Evolutionary conservation across 1,140 invertebrate genomes (phyloP).

Genomic region (Bombus terrestris): DNA sequence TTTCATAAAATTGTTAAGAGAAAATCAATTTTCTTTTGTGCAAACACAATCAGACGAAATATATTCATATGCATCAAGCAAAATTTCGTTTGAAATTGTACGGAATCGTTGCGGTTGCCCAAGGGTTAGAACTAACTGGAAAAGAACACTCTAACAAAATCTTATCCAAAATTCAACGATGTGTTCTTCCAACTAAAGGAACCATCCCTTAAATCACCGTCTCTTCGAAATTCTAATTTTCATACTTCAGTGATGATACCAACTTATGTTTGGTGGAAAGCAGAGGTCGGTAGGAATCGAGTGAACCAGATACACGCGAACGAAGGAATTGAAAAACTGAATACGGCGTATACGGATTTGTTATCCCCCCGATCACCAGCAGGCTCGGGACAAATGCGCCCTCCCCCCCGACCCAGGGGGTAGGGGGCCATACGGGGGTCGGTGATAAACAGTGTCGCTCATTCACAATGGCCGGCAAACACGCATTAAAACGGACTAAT

Average conservation of each 20-base stretch:
- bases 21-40: too few relatives aligned
- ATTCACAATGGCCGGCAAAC: constrained; percentile 82
- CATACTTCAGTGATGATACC: too few relatives aligned
- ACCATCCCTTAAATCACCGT: neutral
- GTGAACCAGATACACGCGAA: constrained; percentile 23
- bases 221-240: too few relatives aligned
- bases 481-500: constrained; percentile 83
- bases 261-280: too few relatives aligned
- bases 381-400: constrained; percentile 78
- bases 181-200: neutral
- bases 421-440: constrained; percentile 77
- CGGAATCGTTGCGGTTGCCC: too few relatives aligned
- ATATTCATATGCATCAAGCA: too few relatives aligned
- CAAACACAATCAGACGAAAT: too few relatives aligned
- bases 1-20: neutral
- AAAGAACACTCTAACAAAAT: too few relatives aligned
- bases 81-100: too few relatives aligned
- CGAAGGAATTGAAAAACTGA: constrained; percentile 54
- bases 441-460: constrained; percentile 83
- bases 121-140: neutral
- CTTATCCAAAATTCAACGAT: too few relatives aligned
- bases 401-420: constrained; percentile 60
- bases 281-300: neutral
- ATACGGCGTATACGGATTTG: constrained; percentile 68
- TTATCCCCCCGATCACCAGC: constrained; percentile 76